phyloP scores from a whole-genome alignment of 2,888 invertebrate species.

The Psylliodes chrysocephalus region DNA sequence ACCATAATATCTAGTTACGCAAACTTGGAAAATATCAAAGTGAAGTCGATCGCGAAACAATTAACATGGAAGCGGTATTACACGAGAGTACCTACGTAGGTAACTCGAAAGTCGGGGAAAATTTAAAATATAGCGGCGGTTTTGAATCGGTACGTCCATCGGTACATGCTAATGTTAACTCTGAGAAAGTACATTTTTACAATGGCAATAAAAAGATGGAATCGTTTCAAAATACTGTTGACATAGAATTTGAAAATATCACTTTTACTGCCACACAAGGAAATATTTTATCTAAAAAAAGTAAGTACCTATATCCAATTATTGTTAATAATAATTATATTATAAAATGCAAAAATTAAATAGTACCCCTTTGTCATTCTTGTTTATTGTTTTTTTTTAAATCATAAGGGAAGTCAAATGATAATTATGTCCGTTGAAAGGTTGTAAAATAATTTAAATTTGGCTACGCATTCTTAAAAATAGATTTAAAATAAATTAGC shows the following conservation, averaged over 20 bases:
- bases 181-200: slow-evolving; percentile 17
- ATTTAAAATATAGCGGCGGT: not conserved
- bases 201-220: not conserved
- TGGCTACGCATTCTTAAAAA: no score
- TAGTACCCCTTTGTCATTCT: not conserved
- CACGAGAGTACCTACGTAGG: slow-evolving; percentile 28
- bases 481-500: no score
- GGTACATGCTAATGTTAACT: slow-evolving; percentile 15
- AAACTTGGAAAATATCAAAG: slow-evolving; percentile 9
- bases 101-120: not conserved
- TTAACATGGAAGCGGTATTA: slow-evolving; percentile 30
- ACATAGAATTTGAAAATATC: slow-evolving; percentile 80
- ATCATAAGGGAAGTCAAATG: no score
- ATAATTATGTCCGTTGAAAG: no score
- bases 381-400: no score
- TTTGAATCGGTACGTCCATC: not conserved
- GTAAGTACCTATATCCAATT: slow-evolving; percentile 33
- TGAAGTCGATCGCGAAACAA: not conserved
- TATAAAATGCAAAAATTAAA: not conserved
- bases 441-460: no score
- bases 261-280: slow-evolving; percentile 78
- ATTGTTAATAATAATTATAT: not conserved
- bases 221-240: slow-evolving; percentile 61
- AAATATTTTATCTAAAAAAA: slow-evolving; percentile 55
- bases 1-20: slow-evolving; percentile 11